Evolutionary conservation across 2,888 invertebrate genomes (phyloP).

Genomic region (Pseudococcus viburni): DNA sequence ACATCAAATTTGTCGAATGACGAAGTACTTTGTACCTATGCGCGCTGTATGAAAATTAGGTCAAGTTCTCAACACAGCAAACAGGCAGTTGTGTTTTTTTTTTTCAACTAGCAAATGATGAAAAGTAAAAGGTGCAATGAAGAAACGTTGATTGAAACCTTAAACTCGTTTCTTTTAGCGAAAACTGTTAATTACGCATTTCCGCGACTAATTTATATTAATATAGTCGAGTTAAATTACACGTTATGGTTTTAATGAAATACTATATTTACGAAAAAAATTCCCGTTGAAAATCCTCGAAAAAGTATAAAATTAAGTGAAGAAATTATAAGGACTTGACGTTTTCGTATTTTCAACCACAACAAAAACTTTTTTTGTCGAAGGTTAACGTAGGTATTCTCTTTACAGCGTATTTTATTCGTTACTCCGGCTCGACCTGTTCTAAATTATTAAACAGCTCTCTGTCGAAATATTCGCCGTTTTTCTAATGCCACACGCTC

Average conservation of each 20-base stretch:
- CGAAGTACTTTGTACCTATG: slow-evolving; percentile 12
- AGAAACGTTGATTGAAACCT: background rate
- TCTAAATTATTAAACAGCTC: background rate
- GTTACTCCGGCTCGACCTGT: background rate
- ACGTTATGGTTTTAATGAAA: background rate
- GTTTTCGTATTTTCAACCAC: background rate
- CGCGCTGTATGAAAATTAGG: background rate
- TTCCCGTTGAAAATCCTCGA: background rate
- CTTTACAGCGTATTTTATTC: background rate
- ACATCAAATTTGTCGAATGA: slow-evolving; percentile 25
- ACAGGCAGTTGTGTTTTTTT: background rate
- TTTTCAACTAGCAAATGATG: slow-evolving; percentile 3
- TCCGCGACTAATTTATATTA: background rate
- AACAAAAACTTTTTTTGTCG: background rate
- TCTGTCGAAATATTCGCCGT: background rate
- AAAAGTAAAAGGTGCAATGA: slow-evolving; percentile 37
- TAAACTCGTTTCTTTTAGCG: background rate
- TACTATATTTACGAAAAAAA: background rate
- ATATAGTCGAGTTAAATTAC: slow-evolving; percentile 6
- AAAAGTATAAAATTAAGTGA: background rate
- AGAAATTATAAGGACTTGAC: background rate
- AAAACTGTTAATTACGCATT: slow-evolving; percentile 12
- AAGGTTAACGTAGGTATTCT: background rate
- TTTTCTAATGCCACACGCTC: slow-evolving; percentile 6
- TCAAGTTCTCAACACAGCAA: slow-evolving; percentile 43